These are phyloP conservation scores for Latheticus oryzae DNA, from an alignment of 2,888 invertebrate species.

Conservation along the genomic window DNA sequence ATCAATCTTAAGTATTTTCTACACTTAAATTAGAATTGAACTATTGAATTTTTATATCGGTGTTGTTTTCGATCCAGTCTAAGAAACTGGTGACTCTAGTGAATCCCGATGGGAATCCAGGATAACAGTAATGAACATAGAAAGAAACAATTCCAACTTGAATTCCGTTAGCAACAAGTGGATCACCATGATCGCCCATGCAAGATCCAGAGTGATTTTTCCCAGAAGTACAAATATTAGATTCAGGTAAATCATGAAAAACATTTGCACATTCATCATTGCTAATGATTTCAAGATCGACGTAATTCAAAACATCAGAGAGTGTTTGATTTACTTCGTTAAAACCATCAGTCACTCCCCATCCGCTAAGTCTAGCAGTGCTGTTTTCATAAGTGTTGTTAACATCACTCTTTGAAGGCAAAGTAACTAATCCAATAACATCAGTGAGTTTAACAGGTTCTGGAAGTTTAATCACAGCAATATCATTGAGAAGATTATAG, in stretches of 20 bases:
- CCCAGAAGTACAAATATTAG: conserved; percentile 43
- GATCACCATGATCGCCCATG: conserved; percentile 52
- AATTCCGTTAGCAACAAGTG: conserved; percentile 44
- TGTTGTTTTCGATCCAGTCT: conserved; percentile 50
- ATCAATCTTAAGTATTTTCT: background rate
- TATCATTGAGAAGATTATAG: conserved; percentile 39
- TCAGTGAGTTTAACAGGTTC: conserved; percentile 33
- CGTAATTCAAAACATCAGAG: conserved; percentile 38
- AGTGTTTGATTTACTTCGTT: too few species aligned
- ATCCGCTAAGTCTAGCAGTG: conserved; percentile 43
- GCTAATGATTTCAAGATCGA: conserved; percentile 38
- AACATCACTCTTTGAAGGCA: conserved; percentile 43
- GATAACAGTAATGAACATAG: conserved; percentile 47
- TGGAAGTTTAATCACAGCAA: conserved; percentile 45
- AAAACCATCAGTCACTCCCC: conserved; percentile 44
- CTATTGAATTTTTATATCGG: conserved; percentile 45
- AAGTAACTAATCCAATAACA: conserved; percentile 38
- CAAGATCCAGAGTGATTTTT: conserved; percentile 50
- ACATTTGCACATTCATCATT: conserved; percentile 32
- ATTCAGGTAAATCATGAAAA: conserved; percentile 14
- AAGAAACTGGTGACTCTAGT: conserved; percentile 47
- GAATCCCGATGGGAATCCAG: conserved; percentile 49
- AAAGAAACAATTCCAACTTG: conserved; percentile 51
- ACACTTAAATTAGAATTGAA: background rate
- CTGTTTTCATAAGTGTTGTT: conserved; percentile 30